Conservation (phyloP, 2,113 vertebrate species). For the Pelecanus crispus region DNA sequence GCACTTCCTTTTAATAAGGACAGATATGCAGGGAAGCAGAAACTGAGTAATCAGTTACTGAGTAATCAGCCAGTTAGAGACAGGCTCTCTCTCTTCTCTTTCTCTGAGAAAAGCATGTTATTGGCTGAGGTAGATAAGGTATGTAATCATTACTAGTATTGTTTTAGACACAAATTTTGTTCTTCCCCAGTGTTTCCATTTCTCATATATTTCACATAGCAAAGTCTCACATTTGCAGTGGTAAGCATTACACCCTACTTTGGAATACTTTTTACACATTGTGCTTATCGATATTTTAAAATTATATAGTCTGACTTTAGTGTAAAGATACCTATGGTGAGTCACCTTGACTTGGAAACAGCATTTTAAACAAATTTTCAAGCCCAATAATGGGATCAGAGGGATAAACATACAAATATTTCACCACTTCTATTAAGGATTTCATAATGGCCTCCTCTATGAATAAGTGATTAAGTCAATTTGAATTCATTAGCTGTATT, state of each 20-base stretch:
- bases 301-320: not conserved
- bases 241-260: not conserved
- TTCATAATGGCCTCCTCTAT: not conserved
- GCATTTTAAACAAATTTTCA: not conserved
- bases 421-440: not conserved
- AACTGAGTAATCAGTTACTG: constrained; percentile 34
- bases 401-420: not conserved
- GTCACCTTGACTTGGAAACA: not conserved
- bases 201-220: not conserved
- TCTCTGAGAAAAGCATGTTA: not conserved
- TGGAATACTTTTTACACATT: not conserved
- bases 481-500: constrained; percentile 28
- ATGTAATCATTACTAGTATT: not conserved
- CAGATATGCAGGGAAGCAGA: constrained; percentile 30
- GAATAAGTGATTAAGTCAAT: constrained; percentile 8
- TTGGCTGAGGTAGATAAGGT: not conserved
- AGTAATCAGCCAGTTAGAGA: constrained; percentile 43
- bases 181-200: not conserved
- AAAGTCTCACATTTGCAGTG: not conserved
- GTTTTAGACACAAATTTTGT: not conserved
- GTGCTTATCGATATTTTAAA: not conserved
- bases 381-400: not conserved
- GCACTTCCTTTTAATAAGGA: constrained; percentile 61
- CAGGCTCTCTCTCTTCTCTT: not conserved
- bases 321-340: not conserved